Percentiles rank a stretch among this genome's conserved stretches.
Conservation (phyloP, 2,113 vertebrate species). For the Burhinus oedicnemus region DNA sequence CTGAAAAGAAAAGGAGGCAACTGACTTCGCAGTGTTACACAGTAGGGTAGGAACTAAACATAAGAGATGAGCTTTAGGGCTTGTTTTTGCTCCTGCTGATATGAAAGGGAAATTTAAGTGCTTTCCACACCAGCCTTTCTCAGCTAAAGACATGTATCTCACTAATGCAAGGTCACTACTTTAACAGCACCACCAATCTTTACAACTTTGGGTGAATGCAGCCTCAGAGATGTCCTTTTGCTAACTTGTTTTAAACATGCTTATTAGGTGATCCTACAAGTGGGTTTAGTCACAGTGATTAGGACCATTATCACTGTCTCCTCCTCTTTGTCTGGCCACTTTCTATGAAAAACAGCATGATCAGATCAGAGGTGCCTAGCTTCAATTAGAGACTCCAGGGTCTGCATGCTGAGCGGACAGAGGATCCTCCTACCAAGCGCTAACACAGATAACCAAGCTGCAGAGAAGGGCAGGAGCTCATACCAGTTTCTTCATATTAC, state of each 20-base stretch:
- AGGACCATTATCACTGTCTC: background rate
- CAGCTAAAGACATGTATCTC: background rate
- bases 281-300: background rate
- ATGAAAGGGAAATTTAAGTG: background rate
- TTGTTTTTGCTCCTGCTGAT: background rate
- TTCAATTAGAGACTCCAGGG: background rate
- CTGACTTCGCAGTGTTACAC: background rate
- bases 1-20: background rate
- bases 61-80: background rate
- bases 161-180: background rate
- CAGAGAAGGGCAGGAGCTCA: background rate
- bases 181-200: background rate
- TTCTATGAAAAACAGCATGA: background rate
- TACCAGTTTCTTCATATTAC: background rate
- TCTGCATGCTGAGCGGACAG: background rate
- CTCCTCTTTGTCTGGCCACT: background rate
- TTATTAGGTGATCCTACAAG: background rate
- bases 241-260: background rate
- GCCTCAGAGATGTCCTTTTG: background rate
- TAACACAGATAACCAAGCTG: background rate
- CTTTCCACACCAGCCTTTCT: background rate
- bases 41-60: background rate
- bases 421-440: background rate
- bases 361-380: background rate
- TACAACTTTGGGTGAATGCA: background rate